Evolutionary conservation across 2,113 vertebrate genomes (phyloP), one percentile per base, ranked within the genome.

Genomic region (rabbit (Oryctolagus cuniculus)): DNA sequence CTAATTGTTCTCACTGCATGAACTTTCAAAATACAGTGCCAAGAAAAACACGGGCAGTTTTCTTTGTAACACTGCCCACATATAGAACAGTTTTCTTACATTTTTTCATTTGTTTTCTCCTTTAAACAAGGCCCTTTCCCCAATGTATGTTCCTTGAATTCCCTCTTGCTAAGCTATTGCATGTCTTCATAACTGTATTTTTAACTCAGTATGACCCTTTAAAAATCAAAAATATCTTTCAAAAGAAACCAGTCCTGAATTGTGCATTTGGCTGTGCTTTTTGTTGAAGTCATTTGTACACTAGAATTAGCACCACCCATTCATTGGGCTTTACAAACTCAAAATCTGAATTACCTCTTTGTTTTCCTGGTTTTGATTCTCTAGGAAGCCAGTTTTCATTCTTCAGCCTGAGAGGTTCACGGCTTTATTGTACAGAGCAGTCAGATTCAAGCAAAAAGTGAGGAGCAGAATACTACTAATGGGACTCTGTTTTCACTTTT

Each of bases 281-380:
- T 66, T 81, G 55, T 72, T 89, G 58, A 31, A 6, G 5, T 75
- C 93, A 63, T 81, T 87, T 75, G 84, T 77, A 72, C 36, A 67
- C 73, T 94, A 80, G 51, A 86, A 96, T 96, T 94, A 95, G 88
- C 72, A 75, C 75, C 31, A 6, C 55, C 72, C 61, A 85, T 16
- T 85, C 90, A 38, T 15, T 31, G 78, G 67, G 72, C 87, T 90
- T 84, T 79, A 77, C 31, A 92, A 87, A 96, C 66, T 82, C 78
- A 58, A 95, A 86, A 83, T 79, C 85, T 69, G 66, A 96, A 96
- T 96, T 44, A 69, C 70, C 58, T 90, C 82, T 96, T 94, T 93
- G 73, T 96, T 90, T 79, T 53, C 55, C 55, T 58, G 4, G 36
- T 25, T 96, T 94, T 91, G 49, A 84, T 89, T 88, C 82, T 93